Conservation (phyloP, 2,113 vertebrate genomes). For the Australoheros scitulus region DNA sequence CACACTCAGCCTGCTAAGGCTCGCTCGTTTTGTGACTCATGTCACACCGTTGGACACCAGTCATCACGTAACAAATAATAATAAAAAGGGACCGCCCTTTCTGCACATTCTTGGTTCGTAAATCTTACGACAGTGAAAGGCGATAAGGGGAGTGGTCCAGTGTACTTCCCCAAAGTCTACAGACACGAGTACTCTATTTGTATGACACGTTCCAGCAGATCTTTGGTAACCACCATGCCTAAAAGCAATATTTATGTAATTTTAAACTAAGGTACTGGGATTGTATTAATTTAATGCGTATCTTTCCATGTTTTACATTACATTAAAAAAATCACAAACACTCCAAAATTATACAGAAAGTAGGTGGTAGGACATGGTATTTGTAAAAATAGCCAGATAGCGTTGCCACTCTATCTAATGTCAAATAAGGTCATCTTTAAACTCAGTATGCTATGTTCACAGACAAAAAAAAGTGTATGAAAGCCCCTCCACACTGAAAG, state of each 20-base stretch:
- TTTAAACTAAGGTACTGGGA: neutral
- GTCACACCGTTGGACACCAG: neutral
- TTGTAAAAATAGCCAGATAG: neutral
- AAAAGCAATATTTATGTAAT: neutral
- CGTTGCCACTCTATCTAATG: neutral
- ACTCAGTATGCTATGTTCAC: neutral
- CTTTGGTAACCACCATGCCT: neutral
- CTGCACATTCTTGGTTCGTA: rapidly evolving
- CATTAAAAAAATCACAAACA: neutral
- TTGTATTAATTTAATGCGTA: neutral
- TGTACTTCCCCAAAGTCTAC: slow-evolving; percentile 22
- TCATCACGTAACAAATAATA: rapidly evolving
- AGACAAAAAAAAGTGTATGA: neutral
- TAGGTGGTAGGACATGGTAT: neutral
- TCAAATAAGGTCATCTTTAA: slow-evolving; percentile 5
- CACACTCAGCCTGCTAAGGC: slow-evolving; percentile 22
- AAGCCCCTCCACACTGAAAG: slow-evolving; percentile 5
- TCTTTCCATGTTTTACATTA: neutral
- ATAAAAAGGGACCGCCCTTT: slow-evolving; percentile 7
- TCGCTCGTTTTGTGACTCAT: slow-evolving; percentile 48
- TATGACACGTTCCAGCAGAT: neutral
- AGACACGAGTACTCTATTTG: neutral
- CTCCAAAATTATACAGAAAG: neutral
- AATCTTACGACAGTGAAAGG: neutral
- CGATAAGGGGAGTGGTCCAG: slow-evolving; percentile 41